Evolutionary conservation across 1,140 invertebrate species (phyloP).

Genomic region (Bombus waltoni): DNA sequence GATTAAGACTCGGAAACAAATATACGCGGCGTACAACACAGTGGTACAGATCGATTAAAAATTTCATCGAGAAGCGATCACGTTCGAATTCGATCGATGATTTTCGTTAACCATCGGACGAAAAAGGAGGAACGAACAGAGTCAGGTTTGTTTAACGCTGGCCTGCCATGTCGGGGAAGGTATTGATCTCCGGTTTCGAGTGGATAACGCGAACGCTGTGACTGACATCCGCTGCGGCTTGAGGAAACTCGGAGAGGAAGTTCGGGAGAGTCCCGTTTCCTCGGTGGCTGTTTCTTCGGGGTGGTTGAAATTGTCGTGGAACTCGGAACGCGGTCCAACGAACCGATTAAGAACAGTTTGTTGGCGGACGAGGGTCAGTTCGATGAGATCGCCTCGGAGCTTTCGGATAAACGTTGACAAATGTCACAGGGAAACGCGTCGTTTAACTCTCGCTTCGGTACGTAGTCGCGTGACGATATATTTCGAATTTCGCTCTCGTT

Average conservation of each 20-base stretch:
- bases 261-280: constrained; percentile 19
- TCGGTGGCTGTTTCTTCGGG: not conserved
- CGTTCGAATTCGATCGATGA: not conserved
- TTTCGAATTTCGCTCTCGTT: no score
- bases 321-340: not conserved
- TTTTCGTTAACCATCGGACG: not conserved
- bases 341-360: not conserved
- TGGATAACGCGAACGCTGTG: constrained; percentile 8
- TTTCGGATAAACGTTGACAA: not conserved
- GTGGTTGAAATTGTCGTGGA: not conserved
- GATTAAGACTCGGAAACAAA: no score
- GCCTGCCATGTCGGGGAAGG: no score
- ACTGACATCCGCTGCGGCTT: not conserved
- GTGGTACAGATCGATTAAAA: no score
- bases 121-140: no score
- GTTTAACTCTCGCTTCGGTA: no score
- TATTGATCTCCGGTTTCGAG: constrained; percentile 9
- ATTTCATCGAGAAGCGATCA: not conserved
- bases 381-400: not conserved
- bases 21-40: no score
- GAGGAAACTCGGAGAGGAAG: not conserved
- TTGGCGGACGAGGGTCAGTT: not conserved
- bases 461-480: no score
- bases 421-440: no score
- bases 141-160: not conserved